These are phyloP conservation scores for Ostrea denselamellosa DNA, from an alignment of 1,140 invertebrate species.

Conservation along the genomic window DNA sequence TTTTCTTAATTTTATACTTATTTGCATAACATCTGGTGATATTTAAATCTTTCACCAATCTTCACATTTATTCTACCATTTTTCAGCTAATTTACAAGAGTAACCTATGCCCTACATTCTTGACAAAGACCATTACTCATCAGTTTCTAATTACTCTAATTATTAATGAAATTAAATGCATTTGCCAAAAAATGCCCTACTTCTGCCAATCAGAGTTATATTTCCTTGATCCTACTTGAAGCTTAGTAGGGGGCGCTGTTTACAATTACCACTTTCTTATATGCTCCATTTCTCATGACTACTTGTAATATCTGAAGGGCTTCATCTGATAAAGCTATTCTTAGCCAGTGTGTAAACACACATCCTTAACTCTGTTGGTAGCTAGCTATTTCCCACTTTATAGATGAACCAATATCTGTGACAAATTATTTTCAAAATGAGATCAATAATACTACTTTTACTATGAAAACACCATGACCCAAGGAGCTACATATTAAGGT, in stretches of 20 bases:
- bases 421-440: background rate
- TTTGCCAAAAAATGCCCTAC: background rate
- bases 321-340: slow-evolving; percentile 20
- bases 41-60: background rate
- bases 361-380: background rate
- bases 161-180: background rate
- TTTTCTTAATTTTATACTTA: background rate
- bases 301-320: background rate
- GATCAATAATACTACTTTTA: too few species aligned
- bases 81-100: background rate
- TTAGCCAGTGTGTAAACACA: slow-evolving; percentile 32
- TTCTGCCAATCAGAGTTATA: background rate
- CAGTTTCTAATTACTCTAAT: background rate
- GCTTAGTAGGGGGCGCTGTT: slow-evolving; percentile 23
- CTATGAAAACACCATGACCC: too few species aligned
- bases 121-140: background rate
- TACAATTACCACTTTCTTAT: background rate
- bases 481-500: too few species aligned
- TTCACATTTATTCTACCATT: background rate
- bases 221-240: background rate
- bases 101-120: background rate
- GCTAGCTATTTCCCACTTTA: background rate
- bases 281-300: background rate
- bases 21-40: background rate
- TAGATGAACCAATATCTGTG: background rate